These are phyloP conservation scores for Lasaia peninsularis DNA, from an alignment of 1,140 invertebrate genomes.

Conservation along the genomic window DNA sequence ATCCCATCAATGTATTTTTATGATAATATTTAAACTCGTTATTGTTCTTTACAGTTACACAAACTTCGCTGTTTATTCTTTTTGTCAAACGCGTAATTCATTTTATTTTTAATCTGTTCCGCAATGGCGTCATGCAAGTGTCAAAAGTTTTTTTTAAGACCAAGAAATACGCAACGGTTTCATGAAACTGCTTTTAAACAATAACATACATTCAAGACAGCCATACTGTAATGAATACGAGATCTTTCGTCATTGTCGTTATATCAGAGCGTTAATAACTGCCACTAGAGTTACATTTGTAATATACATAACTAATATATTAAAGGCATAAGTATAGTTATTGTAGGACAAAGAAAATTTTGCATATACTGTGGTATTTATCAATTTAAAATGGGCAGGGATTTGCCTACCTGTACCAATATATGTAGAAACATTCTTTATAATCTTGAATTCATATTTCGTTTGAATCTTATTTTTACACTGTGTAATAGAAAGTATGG, in stretches of 20 bases:
- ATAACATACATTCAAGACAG: neutral
- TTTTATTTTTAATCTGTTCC: neutral
- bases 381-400: neutral
- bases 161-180: neutral
- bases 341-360: neutral
- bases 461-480: neutral
- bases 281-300: conserved; percentile 69
- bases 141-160: neutral
- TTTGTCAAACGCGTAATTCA: too few species aligned
- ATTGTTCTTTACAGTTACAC: too few species aligned
- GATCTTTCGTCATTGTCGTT: conserved; percentile 31
- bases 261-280: conserved; percentile 66
- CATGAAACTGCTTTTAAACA: neutral
- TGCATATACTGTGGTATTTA: neutral
- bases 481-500: neutral
- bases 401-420: neutral
- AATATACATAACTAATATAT: conserved; percentile 57
- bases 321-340: conserved; percentile 22
- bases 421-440: neutral
- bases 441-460: neutral
- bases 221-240: neutral
- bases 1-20: too few species aligned
- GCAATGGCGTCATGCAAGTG: neutral
- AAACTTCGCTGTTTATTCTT: too few species aligned
- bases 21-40: too few species aligned